Evolutionary conservation across 1,140 invertebrate genomes (phyloP), one percentile per base, ranked within the genome.

Genomic region (Drosophila asahinai): DNA sequence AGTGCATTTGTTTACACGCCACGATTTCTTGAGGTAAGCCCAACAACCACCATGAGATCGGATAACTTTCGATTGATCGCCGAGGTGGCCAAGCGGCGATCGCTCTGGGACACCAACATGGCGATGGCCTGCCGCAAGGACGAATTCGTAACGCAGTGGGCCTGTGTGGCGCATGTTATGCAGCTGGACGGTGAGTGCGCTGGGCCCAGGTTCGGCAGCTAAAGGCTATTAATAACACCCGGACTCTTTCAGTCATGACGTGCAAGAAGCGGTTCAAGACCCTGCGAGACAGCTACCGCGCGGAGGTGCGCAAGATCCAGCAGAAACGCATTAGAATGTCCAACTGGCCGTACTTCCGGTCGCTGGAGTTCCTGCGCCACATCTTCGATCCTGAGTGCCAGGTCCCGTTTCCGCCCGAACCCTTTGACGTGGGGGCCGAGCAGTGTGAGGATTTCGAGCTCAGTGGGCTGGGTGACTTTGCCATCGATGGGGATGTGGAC

Each of bases 261-360:
- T 81, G 82, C 47, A 91, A 80, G 27, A 89, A 89, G 40, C 82
- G 86, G 1, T 90, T 91, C 5, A 90, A 90, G 17, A 52, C 68
- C 15, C 36, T 91, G 25, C 60, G 86, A 0, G 86, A 90, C 27
- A 81, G 72, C 42, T 90, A 90, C 47, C 82, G 86, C 12, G 51
- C 67, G 0, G 86, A 90, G 51, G 72, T 90, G n/a, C 76, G 86
- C 0, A 91, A 90, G 48, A 91, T 90, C 36, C 86, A 91, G 25
- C 61, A 77, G 25, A 38, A 64, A 5, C 55, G 65, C 2, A 75
- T 52, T 0, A 11, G 22, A 0, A 52, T 55, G 36, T 86, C 86
- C 12, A 42, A 82, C 27, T 90, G 79, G 79, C 65, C 71, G 0
- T 90, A 91, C 33, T 90, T 90, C 54, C 86, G 76, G 0, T 52